These are phyloP conservation scores for fruit fly (Drosophila melanogaster) DNA, from an alignment of 1,140 invertebrate species.

Conservation along the genomic window Release_6_plus_ISO1_MT NT_033779.5:15604501-15605000, in stretches of 20 bases:
- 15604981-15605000: constrained; percentile 38
- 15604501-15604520: constrained; percentile 55
- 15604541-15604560: constrained; percentile 82
- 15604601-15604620: not conserved
- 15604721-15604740: constrained; percentile 75
- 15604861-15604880: constrained; percentile 35
- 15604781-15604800: constrained; percentile 47
- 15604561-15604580: constrained; percentile 81
- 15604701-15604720: constrained; percentile 40
- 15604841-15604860: constrained; percentile 32
- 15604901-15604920: constrained; percentile 73
- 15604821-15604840: constrained; percentile 77
- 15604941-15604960: constrained; percentile 16
- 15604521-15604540: constrained; percentile 57
- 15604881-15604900: constrained; percentile 58
- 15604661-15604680: constrained; percentile 58
- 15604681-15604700: constrained; percentile 65
- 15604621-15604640: constrained; percentile 26
- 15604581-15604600: constrained; percentile 10
- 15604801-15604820: constrained; percentile 77
- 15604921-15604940: constrained; percentile 35
- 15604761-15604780: constrained; percentile 73
- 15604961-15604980: constrained; percentile 43
- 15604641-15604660: constrained; percentile 61
- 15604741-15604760: constrained; percentile 82